These are phyloP conservation scores for Oenanthe oenanthe DNA, from an alignment of 2,113 vertebrate genomes.

Conservation along the genomic window DNA sequence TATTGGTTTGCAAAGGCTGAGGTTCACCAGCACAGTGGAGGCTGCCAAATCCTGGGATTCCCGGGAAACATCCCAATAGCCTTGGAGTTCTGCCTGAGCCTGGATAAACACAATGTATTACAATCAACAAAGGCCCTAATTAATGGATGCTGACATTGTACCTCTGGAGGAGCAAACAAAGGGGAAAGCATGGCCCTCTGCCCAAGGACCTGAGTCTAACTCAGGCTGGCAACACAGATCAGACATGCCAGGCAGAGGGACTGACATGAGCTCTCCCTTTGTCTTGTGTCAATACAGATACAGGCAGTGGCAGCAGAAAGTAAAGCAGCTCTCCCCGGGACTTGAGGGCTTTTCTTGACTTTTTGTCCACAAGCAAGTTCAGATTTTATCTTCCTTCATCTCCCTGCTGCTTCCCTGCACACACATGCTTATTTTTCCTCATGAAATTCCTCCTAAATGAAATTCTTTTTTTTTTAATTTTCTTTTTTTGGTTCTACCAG, in stretches of 20 bases:
- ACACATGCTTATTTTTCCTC: neutral
- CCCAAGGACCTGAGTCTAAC: conserved; percentile 10
- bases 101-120: conserved; percentile 19
- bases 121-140: conserved; percentile 46
- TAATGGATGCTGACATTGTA: conserved; percentile 51
- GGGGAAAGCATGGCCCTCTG: conserved; percentile 16
- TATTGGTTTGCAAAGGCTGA: neutral
- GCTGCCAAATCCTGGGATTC: conserved; percentile 36
- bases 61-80: conserved; percentile 24
- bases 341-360: neutral
- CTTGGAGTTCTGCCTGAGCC: conserved; percentile 24
- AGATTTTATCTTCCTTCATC: neutral
- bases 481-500: neutral
- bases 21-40: neutral
- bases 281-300: neutral
- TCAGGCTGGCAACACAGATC: neutral
- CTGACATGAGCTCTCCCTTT: conserved; percentile 6
- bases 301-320: neutral
- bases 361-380: neutral
- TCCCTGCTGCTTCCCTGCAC: neutral
- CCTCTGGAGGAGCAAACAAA: neutral
- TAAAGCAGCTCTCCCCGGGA: neutral
- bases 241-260: neutral
- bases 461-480: neutral
- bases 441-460: neutral